phyloP scores from a whole-genome alignment of 2,888 invertebrate genomes.

The Dicycla oo region DNA sequence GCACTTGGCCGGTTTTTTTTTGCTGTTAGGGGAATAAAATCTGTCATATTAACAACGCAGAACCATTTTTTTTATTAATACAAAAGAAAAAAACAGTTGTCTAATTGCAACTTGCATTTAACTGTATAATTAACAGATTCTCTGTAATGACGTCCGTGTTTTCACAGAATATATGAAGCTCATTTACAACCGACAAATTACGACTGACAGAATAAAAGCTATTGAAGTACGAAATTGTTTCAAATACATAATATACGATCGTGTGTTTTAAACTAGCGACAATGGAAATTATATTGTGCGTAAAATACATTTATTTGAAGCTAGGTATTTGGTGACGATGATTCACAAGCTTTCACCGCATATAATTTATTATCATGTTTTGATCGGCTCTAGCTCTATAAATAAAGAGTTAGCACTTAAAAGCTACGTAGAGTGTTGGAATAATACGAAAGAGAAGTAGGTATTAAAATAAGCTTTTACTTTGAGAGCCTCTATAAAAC shows the following conservation, averaged over 20 bases:
- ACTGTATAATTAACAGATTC: constrained; percentile 38
- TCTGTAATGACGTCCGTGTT: constrained; percentile 39
- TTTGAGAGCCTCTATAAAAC: constrained; percentile 20
- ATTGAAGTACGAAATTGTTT: constrained; percentile 45
- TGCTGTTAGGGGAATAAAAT: constrained; percentile 3
- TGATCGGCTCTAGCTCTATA: constrained; percentile 57
- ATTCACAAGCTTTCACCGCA: constrained; percentile 57
- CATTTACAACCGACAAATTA: constrained; percentile 51
- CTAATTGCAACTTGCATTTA: constrained; percentile 29
- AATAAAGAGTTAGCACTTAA: constrained; percentile 67
- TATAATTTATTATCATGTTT: constrained; percentile 68
- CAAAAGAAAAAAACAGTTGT: background rate
- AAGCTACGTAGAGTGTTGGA: constrained; percentile 55
- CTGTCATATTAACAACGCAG: background rate
- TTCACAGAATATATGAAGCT: constrained; percentile 40
- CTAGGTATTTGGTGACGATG: constrained; percentile 58
- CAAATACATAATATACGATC: constrained; percentile 57
- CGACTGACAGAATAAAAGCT: constrained; percentile 44
- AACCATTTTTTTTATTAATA: too few relatives aligned
- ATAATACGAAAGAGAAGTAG: constrained; percentile 49
- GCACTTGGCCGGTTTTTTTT: too few relatives aligned
- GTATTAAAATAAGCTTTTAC: constrained; percentile 46
- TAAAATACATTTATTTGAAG: constrained; percentile 38
- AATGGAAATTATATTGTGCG: constrained; percentile 40
- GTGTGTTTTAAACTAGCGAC: constrained; percentile 38